Percentiles rank a stretch among this genome's conserved stretches.
Conservation (phyloP, 2,888 invertebrate genomes). For the Drosophila niveifrons region DNA sequence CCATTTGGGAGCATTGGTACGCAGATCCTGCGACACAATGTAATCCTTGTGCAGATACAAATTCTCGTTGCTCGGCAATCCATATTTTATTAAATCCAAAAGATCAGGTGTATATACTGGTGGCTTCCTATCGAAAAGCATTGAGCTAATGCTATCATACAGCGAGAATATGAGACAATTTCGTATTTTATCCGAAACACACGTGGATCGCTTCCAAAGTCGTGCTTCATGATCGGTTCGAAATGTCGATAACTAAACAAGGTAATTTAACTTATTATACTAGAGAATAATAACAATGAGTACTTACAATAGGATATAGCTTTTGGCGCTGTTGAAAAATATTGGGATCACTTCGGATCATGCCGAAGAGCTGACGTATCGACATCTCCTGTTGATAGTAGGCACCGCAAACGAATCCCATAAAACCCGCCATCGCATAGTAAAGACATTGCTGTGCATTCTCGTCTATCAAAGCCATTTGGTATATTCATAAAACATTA, state of each 20-base stretch:
- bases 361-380: constrained; percentile 43
- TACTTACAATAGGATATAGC: constrained; percentile 61
- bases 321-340: constrained; percentile 63
- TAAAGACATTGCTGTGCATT: constrained; percentile 42
- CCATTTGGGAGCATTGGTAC: constrained; percentile 55
- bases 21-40: constrained; percentile 58
- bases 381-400: constrained; percentile 65
- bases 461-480: constrained; percentile 25
- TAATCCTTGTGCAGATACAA: constrained; percentile 65
- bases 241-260: constrained; percentile 58
- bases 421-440: constrained; percentile 55
- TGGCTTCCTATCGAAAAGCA: constrained; percentile 26
- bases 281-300: neutral
- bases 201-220: constrained; percentile 45
- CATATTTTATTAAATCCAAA: constrained; percentile 59
- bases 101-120: constrained; percentile 32
- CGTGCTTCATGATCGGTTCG: constrained; percentile 56
- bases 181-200: constrained; percentile 43
- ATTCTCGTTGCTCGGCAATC: constrained; percentile 62
- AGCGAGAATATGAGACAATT: constrained; percentile 46
- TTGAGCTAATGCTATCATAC: constrained; percentile 35
- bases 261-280: neutral
- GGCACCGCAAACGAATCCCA: constrained; percentile 63
- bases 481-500: neutral
- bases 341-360: constrained; percentile 59